These are phyloP conservation scores for Apomyelois bistriatella DNA, from an alignment of 2,888 invertebrate genomes.

Conservation along the genomic window DNA sequence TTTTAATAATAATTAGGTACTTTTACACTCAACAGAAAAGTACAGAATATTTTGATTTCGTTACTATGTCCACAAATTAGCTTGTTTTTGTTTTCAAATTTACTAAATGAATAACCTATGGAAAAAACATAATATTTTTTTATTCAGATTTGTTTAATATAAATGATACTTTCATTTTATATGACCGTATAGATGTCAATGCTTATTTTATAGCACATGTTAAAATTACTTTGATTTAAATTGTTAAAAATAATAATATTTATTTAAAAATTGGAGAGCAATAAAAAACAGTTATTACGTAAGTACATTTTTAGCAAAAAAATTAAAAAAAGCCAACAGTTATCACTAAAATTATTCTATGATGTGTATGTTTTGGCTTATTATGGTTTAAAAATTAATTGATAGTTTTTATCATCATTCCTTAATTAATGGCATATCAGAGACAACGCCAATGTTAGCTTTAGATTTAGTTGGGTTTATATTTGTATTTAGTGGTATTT, in stretches of 20 bases:
- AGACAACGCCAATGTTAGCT: slow-evolving; percentile 47
- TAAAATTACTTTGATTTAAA: background rate
- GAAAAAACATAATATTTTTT: too few species aligned
- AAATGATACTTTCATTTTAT: too few species aligned
- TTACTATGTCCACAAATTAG: too few species aligned
- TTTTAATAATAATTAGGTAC: too few species aligned
- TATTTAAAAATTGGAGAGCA: slow-evolving; percentile 7
- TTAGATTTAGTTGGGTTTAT: slow-evolving; percentile 51
- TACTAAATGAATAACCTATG: too few species aligned
- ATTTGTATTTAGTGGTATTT: background rate
- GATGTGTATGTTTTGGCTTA: slow-evolving; percentile 43
- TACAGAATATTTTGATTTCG: too few species aligned
- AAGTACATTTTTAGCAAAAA: too few species aligned
- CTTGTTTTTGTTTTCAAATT: too few species aligned
- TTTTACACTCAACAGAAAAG: too few species aligned
- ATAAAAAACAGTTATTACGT: background rate
- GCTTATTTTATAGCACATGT: background rate
- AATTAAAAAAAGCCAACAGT: background rate
- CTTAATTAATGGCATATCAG: slow-evolving; percentile 66
- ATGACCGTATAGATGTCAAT: background rate
- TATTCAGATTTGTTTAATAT: too few species aligned
- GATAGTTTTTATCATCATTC: slow-evolving; percentile 57
- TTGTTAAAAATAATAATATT: background rate
- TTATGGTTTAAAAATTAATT: slow-evolving; percentile 38
- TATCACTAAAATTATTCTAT: slow-evolving; percentile 24